These are phyloP conservation scores for Larimichthys crocea DNA, from an alignment of 2,113 vertebrate genomes.

Conservation along the genomic window DNA sequence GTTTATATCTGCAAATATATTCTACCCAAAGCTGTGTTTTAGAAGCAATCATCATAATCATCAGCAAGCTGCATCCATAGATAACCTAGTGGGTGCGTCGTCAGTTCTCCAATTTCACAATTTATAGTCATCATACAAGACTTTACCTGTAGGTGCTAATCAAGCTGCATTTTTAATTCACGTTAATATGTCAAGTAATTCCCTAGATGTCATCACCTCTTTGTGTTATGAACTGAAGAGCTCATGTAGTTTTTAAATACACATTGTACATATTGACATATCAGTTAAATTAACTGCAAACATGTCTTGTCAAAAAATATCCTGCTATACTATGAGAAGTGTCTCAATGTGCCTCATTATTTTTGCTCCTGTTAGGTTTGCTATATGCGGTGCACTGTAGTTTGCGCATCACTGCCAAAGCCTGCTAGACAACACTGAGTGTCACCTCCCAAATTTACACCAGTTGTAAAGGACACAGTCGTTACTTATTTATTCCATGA, in stretches of 20 bases:
- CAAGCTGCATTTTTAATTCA: conserved; percentile 24
- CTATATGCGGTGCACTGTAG: neutral
- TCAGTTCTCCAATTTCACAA: conserved; percentile 38
- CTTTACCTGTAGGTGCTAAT: conserved; percentile 35
- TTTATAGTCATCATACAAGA: conserved; percentile 33
- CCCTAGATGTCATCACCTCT: conserved; percentile 18
- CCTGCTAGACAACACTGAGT: neutral
- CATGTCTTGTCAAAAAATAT: conserved; percentile 14
- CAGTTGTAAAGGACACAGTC: neutral
- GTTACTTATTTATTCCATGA: conserved; percentile 38
- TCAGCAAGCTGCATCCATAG: conserved; percentile 23
- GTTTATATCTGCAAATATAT: conserved; percentile 33
- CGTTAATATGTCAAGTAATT: conserved; percentile 22
- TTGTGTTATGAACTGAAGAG: neutral
- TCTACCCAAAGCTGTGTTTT: conserved; percentile 36
- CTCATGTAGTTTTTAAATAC: neutral
- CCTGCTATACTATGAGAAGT: neutral
- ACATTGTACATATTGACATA: neutral
- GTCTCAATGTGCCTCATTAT: conserved; percentile 39
- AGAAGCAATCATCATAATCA: conserved; percentile 45
- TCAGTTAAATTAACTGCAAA: conserved; percentile 24
- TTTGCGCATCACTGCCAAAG: conserved; percentile 17
- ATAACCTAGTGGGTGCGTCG: conserved; percentile 23
- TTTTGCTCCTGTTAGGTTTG: conserved; percentile 13
- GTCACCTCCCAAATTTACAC: conserved; percentile 17